Base-by-base conservation (phyloP, 2,888 invertebrate genomes). In the Lepidochitona cinerea region DNA sequence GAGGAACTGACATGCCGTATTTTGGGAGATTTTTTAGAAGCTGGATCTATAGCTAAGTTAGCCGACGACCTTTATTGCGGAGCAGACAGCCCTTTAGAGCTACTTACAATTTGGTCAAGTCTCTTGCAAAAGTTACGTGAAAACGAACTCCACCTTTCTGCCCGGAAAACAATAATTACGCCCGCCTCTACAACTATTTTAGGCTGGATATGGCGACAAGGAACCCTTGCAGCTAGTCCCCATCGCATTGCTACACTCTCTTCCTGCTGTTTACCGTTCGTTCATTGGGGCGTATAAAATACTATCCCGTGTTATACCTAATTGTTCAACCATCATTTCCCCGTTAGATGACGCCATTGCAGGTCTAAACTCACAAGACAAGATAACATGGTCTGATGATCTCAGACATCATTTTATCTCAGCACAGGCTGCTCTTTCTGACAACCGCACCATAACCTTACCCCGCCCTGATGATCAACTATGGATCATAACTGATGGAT, bases 1-100 rank as follows among this genome's bases (percentile, higher is more conserved):
- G 81, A 82, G 36, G 83, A 84, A 68, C 36, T 82, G 7, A 82
- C 79, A 77, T 79, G 75, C 35, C 69, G 80, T 4, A 76, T 81
- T 6, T 65, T 82, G 4, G 81, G 81, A 4, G 67, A 75, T 53
- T 65, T 75, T 6, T 26, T 75, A 37, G 29, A 70, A 37, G 72
- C 71, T 23, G 75, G 76, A 7, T n/a, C 68, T 12, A 71, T 79
- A 0, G 52, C 64, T 9, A 79, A 79, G 67, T n/a, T 79, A 3
- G 78, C 76, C 29, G 78, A 79, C 54, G 76, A 79, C 37, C 52
- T 73, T 5, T 75, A 75, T 53, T 73, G 74, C 26, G 69, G 75
- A 1, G 70, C 64, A 33, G 54, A 75, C n/a, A 53, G 35, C 32
- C 29, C 37, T 3, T 49, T 73, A 29, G 66, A 71, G 26, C 59